Conservation (phyloP, 2,797 vertebrate genomes). For the Austrolebias charrua region DNA sequence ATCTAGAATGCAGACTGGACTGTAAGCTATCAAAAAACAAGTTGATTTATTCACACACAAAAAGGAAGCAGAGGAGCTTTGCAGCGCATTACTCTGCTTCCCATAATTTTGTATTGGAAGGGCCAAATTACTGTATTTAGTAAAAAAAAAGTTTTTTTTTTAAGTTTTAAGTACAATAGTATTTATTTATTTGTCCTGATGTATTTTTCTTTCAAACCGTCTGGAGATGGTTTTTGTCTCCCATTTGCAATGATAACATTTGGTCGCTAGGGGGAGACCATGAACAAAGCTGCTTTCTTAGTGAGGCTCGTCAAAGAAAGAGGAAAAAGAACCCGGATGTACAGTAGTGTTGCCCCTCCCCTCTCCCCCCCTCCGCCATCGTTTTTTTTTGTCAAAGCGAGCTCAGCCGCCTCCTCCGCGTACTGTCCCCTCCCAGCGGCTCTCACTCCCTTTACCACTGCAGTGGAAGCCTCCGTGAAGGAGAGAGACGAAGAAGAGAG, state of each 20-base stretch:
- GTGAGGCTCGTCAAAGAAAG: not conserved
- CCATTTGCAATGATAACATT: conserved; percentile 4
- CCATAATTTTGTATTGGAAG: too few species aligned
- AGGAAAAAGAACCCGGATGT: conserved; percentile 75
- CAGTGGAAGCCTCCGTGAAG: conserved; percentile 78
- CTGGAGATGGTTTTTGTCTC: too few species aligned
- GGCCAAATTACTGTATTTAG: too few species aligned
- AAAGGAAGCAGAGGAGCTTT: too few species aligned
- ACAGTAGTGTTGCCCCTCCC: conserved; percentile 65
- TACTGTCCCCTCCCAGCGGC: conserved; percentile 73
- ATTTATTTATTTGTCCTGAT: too few species aligned
- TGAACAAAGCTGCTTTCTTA: conserved; percentile 7
- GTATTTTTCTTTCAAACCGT: too few species aligned
- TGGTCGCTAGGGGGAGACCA: conserved; percentile 37
- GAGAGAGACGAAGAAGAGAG: conserved; percentile 43
- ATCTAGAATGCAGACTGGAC: too few species aligned
- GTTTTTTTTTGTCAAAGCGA: conserved; percentile 65
- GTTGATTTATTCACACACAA: too few species aligned
- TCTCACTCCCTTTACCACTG: conserved; percentile 75
- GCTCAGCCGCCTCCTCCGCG: conserved; percentile 66
- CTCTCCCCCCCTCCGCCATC: conserved; percentile 64
- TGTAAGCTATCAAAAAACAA: too few species aligned
- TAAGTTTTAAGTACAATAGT: too few species aligned
- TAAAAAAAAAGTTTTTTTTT: too few species aligned
- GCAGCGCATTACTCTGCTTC: too few species aligned